Conservation (phyloP, 2,888 invertebrate genomes). For the Spilosoma lubricipeda region DNA sequence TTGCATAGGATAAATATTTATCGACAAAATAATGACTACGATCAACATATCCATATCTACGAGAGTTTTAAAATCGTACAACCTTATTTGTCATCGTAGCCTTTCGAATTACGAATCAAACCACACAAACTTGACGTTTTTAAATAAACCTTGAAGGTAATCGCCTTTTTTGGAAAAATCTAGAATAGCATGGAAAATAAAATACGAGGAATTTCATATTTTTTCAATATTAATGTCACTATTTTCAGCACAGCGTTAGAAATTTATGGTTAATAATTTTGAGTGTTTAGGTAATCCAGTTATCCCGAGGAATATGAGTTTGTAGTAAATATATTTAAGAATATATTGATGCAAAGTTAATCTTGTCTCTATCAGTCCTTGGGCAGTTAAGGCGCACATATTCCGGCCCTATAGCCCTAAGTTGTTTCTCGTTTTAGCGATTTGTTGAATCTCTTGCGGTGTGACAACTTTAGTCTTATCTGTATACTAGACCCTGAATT, state of each 20-base stretch:
- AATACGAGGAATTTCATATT: neutral
- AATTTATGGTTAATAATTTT: neutral
- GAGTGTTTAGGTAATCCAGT: neutral
- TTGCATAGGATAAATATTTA: constrained; percentile 8
- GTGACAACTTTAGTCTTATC: constrained; percentile 37
- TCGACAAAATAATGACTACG: neutral
- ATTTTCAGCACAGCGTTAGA: neutral
- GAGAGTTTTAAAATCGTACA: constrained; percentile 16
- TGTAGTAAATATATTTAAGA: neutral
- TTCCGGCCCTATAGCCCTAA: constrained; percentile 54
- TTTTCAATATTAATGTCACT: neutral
- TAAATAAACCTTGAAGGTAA: neutral
- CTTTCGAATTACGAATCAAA: neutral
- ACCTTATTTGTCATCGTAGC: neutral
- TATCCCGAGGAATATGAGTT: neutral
- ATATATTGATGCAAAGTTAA: neutral
- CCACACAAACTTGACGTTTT: neutral
- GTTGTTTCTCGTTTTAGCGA: constrained; percentile 63
- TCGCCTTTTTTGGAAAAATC: neutral
- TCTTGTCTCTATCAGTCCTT: constrained; percentile 14
- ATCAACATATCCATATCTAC: constrained; percentile 32
- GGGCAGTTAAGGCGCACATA: constrained; percentile 12
- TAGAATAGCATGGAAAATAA: neutral
- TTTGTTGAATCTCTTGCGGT: constrained; percentile 59
- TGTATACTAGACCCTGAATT: constrained; percentile 27